phyloP scores from a whole-genome alignment of 1,140 invertebrate species.

The Plodia interpunctella region DNA sequence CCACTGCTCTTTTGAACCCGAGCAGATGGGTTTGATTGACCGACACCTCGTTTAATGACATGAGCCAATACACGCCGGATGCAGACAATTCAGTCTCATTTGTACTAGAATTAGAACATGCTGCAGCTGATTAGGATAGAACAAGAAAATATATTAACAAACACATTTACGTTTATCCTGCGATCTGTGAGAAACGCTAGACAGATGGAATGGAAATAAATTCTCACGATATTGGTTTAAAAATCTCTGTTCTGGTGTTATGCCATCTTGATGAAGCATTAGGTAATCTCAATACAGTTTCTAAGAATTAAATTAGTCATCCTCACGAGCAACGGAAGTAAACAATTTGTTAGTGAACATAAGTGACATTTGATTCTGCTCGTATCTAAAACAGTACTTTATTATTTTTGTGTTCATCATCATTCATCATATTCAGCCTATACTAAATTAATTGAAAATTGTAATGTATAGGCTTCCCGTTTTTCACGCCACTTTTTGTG shows the following conservation, averaged over 20 bases:
- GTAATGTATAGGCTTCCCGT: too few species aligned
- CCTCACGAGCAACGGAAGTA: slow-evolving; percentile 32
- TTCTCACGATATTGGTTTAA: not conserved
- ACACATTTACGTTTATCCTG: not conserved
- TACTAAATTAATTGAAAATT: too few species aligned
- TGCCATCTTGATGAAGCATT: slow-evolving; percentile 17
- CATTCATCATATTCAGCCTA: too few species aligned
- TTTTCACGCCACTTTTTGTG: too few species aligned
- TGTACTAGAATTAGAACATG: slow-evolving; percentile 6
- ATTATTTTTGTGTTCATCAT: too few species aligned
- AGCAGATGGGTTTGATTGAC: slow-evolving; percentile 66
- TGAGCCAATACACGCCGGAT: slow-evolving; percentile 65
- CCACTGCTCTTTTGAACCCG: slow-evolving; percentile 34
- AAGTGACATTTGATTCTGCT: slow-evolving; percentile 6
- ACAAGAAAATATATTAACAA: not conserved
- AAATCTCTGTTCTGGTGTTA: not conserved
- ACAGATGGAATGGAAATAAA: not conserved
- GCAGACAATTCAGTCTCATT: slow-evolving; percentile 58
- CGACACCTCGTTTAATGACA: slow-evolving; percentile 63
- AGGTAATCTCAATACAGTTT: slow-evolving; percentile 31
- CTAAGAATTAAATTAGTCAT: slow-evolving; percentile 37
- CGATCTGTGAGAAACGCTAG: not conserved
- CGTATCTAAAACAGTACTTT: too few species aligned
- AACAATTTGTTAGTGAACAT: slow-evolving; percentile 23
- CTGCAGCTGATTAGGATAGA: not conserved